Conservation (phyloP, 2,888 invertebrate species). For the Endotricha flammealis region DNA sequence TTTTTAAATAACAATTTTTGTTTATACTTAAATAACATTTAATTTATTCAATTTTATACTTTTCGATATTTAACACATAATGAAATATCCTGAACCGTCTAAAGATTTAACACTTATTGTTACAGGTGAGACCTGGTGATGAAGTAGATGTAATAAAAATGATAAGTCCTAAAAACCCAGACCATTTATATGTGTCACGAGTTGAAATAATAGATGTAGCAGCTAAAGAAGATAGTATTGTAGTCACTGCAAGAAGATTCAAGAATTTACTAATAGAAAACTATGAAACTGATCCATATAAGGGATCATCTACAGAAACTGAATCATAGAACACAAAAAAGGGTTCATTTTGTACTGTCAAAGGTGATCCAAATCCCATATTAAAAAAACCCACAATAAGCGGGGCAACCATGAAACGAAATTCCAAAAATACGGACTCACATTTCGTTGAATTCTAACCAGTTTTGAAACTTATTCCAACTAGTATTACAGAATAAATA, state of each 20-base stretch:
- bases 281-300: conserved; percentile 78
- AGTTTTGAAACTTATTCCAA: no score
- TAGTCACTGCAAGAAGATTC: conserved; percentile 81
- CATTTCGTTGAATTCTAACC: no score
- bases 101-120: no score
- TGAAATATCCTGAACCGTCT: no score
- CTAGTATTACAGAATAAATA: no score
- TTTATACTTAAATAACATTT: no score
- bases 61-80: no score
- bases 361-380: neutral
- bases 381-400: no score
- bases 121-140: conserved; percentile 82
- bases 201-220: conserved; percentile 79
- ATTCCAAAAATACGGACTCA: no score
- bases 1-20: no score
- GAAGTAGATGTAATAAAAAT: conserved; percentile 88
- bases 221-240: conserved; percentile 76
- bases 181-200: conserved; percentile 83
- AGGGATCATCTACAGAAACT: conserved; percentile 30
- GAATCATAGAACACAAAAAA: conserved; percentile 21
- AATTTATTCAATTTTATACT: no score
- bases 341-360: conserved; percentile 17
- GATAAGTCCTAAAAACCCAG: conserved; percentile 81
- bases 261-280: conserved; percentile 86
- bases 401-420: no score